Evolutionary conservation across 2,797 vertebrate genomes (phyloP).

Genomic region (Trichosurus vulpecula): DNA sequence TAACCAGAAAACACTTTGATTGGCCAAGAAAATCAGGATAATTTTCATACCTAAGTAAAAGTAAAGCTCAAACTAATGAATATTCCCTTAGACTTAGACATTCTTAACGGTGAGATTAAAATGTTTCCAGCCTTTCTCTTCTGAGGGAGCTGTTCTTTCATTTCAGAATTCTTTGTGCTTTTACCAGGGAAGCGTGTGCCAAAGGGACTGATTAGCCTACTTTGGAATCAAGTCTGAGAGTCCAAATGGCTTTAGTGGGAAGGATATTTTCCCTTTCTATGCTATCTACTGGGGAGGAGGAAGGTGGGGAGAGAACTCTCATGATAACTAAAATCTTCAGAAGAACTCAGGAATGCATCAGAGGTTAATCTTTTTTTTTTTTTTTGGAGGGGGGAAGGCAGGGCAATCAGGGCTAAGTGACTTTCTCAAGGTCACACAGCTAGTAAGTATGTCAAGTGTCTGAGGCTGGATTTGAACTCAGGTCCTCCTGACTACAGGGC

Average conservation of each 20-base stretch:
- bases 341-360: not conserved
- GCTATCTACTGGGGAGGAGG: not conserved
- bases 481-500: too few relatives aligned
- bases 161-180: conserved; percentile 28
- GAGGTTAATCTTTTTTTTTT: too few relatives aligned
- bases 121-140: conserved; percentile 12
- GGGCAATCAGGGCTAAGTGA: too few relatives aligned
- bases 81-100: not conserved
- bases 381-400: too few relatives aligned
- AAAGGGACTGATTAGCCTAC: not conserved
- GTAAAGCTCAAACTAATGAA: not conserved
- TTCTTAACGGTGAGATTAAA: conserved; percentile 1
- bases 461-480: too few relatives aligned
- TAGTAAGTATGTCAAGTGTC: too few relatives aligned
- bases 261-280: conserved; percentile 19
- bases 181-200: conserved; percentile 10
- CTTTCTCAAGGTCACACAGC: too few relatives aligned
- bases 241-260: not conserved
- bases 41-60: not conserved
- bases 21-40: not conserved
- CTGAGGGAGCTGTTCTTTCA: conserved; percentile 3
- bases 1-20: not conserved
- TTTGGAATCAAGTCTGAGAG: not conserved
- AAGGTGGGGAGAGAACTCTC: not conserved
- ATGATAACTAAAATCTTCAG: not conserved